Evolutionary conservation across 1,140 invertebrate species (phyloP).

Genomic region (Penaeus chinensis): DNA sequence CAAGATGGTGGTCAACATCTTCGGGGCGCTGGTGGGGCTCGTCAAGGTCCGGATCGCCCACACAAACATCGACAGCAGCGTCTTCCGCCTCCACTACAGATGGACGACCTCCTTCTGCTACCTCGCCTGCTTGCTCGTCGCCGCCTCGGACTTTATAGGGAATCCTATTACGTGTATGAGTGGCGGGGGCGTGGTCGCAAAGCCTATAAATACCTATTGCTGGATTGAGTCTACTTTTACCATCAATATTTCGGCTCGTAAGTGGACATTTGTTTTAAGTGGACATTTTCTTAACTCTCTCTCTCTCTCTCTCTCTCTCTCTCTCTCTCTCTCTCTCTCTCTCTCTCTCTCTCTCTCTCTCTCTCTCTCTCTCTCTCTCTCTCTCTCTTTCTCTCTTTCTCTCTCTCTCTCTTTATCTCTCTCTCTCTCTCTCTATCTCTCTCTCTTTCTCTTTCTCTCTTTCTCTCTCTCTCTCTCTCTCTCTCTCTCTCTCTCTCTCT

Average conservation of each 20-base stretch:
- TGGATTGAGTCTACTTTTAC: slow-evolving; percentile 93
- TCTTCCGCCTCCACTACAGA: slow-evolving; percentile 90
- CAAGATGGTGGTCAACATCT: slow-evolving; percentile 50
- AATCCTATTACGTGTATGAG: slow-evolving; percentile 92
- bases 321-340: too few species aligned
- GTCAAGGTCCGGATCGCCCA: slow-evolving; percentile 49
- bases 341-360: too few species aligned
- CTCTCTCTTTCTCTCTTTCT: too few species aligned
- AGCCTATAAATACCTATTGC: slow-evolving; percentile 90
- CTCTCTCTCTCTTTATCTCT: too few species aligned
- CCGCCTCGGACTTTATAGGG: slow-evolving; percentile 91
- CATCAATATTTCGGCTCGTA: slow-evolving; percentile 67
- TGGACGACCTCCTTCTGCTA: slow-evolving; percentile 84
- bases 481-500: too few species aligned
- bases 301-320: too few species aligned
- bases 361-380: too few species aligned
- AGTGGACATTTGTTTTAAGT: slow-evolving; percentile 1
- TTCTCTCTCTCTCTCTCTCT: too few species aligned
- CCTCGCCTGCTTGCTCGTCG: slow-evolving; percentile 77
- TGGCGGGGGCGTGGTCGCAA: slow-evolving; percentile 74
- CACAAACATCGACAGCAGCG: slow-evolving; percentile 78
- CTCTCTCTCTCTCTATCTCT: neutral
- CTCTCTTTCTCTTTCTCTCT: too few species aligned
- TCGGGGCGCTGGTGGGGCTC: slow-evolving; percentile 47
- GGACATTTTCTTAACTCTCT: neutral